These are phyloP conservation scores for Antechinus flavipes DNA, from an alignment of 2,113 vertebrate genomes.

Conservation along the genomic window DNA sequence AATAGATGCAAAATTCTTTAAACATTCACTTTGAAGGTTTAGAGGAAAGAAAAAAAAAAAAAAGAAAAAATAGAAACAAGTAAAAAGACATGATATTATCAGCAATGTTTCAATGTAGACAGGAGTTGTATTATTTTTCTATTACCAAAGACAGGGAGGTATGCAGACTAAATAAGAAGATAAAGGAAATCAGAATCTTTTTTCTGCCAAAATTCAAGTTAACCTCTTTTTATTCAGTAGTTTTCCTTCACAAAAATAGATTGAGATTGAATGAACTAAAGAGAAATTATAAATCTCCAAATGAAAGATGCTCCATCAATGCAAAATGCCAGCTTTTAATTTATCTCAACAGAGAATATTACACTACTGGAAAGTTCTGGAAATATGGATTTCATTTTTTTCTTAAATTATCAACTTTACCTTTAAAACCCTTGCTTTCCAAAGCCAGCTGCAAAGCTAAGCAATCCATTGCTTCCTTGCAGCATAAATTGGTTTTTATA, in stretches of 20 bases:
- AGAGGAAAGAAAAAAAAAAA: neutral
- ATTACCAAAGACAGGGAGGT: slow-evolving; percentile 7
- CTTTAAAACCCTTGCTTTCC: slow-evolving; percentile 51
- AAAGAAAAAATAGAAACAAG: neutral
- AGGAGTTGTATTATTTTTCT: neutral
- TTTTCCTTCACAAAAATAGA: slow-evolving; percentile 12
- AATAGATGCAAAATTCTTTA: slow-evolving; percentile 80
- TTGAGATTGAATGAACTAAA: slow-evolving; percentile 38
- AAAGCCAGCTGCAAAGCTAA: slow-evolving; percentile 41
- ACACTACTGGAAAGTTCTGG: neutral
- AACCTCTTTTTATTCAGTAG: slow-evolving; percentile 30
- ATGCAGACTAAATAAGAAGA: slow-evolving; percentile 2
- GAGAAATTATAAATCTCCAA: neutral
- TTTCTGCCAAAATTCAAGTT: slow-evolving; percentile 34
- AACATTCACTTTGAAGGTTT: slow-evolving; percentile 70
- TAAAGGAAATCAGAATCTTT: slow-evolving; percentile 16
- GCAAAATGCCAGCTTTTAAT: slow-evolving; percentile 25
- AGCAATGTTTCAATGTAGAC: slow-evolving; percentile 20
- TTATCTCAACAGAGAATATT: neutral
- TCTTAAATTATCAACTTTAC: slow-evolving; percentile 13
- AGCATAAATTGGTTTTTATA: slow-evolving; percentile 32
- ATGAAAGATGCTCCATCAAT: neutral
- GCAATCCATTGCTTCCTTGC: slow-evolving; percentile 8
- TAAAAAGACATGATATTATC: slow-evolving; percentile 41
- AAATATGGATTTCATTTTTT: neutral